These are phyloP conservation scores for Paguma larvata DNA, from an alignment of 2,797 vertebrate species.

Conservation along the genomic window DNA sequence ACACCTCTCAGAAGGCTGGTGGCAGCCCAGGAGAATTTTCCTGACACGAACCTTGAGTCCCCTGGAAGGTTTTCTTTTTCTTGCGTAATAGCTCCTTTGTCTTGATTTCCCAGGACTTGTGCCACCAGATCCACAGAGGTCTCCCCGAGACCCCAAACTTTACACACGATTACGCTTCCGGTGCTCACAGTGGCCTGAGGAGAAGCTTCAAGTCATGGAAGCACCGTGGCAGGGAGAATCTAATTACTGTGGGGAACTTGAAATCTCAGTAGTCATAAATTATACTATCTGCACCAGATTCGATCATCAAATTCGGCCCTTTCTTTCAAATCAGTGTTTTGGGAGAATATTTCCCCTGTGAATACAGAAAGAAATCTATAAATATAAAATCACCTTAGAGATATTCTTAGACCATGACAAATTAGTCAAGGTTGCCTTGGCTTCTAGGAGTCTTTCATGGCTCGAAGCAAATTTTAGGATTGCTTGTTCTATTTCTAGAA, in stretches of 20 bases:
- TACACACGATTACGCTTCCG: not conserved
- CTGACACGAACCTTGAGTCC: not conserved
- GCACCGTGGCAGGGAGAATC: not conserved
- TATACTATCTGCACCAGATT: not conserved
- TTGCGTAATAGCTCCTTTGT: not conserved
- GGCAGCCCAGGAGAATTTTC: not conserved
- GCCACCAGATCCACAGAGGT: not conserved
- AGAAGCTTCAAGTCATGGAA: not conserved
- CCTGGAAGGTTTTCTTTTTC: not conserved
- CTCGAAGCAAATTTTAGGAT: not conserved
- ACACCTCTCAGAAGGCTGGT: not conserved
- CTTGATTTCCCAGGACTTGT: not conserved
- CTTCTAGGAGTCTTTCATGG: not conserved
- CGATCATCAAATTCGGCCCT: too few relatives aligned
- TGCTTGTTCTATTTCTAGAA: not conserved
- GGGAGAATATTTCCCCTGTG: not conserved
- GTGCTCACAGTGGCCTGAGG: not conserved
- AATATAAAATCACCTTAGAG: not conserved
- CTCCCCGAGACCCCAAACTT: not conserved
- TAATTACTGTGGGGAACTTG: not conserved
- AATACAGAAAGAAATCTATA: not conserved
- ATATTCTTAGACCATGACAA: not conserved
- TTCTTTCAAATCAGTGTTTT: not conserved
- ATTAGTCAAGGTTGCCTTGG: not conserved
- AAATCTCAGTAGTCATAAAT: not conserved